A percentile compares a stretch with the other conserved stretches of the same genome.
phyloP scores from a whole-genome alignment of 2,888 invertebrate genomes.

The Drosophila kambysellisi region DNA sequence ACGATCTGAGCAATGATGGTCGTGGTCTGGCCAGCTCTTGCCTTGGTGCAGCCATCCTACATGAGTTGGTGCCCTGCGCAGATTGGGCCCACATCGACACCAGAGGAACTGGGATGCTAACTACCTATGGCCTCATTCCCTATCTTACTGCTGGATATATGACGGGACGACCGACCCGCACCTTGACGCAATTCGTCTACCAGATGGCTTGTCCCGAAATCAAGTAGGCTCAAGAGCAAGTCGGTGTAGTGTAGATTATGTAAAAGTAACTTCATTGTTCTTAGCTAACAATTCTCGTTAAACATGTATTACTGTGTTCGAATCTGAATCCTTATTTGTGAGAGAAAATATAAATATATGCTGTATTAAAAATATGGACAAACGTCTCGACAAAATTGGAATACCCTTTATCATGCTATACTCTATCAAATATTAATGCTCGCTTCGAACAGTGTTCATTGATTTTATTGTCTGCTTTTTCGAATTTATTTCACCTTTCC shows the following conservation, averaged over 20 bases:
- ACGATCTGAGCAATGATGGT: slow-evolving; percentile 87
- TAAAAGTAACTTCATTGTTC: neutral
- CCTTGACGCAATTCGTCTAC: slow-evolving; percentile 86
- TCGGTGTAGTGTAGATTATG: slow-evolving; percentile 1
- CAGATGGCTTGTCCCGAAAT: slow-evolving; percentile 84
- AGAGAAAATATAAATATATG: neutral
- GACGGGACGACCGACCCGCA: slow-evolving; percentile 88
- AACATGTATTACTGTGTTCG: neutral
- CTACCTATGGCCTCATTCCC: slow-evolving; percentile 87
- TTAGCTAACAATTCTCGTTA: neutral
- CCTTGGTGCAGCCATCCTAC: slow-evolving; percentile 89
- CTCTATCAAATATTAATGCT: neutral
- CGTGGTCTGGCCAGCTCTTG: slow-evolving; percentile 88
- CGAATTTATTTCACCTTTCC: neutral
- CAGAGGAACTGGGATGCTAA: slow-evolving; percentile 89
- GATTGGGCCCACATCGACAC: slow-evolving; percentile 91
- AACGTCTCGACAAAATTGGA: neutral
- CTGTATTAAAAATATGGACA: neutral
- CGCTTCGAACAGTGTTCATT: neutral
- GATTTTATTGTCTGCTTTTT: slow-evolving; percentile 4
- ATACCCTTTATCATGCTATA: neutral
- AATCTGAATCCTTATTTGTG: neutral
- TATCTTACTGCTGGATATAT: slow-evolving; percentile 87
- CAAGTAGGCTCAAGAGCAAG: slow-evolving; percentile 31
- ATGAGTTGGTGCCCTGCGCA: slow-evolving; percentile 88